Base-by-base conservation (phyloP, 2,888 invertebrate species). In the Adelphocoris suturalis region DNA sequence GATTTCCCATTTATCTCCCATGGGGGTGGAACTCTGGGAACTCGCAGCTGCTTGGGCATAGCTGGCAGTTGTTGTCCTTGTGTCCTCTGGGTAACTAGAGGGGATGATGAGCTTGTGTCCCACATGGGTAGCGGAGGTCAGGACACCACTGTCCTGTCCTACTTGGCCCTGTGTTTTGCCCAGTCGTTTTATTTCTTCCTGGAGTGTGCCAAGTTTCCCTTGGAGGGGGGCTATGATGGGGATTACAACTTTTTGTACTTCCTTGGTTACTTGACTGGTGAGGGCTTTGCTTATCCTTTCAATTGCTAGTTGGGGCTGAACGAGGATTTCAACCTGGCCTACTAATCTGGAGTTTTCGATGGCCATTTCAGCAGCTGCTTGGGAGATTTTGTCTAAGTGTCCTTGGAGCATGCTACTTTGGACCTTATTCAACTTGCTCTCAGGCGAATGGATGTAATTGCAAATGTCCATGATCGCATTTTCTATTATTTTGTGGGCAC, bases 381-480 rank as follows among this genome's bases (percentile, higher is more conserved):
- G 5, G 28, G n/a, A 12, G 16, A 23, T n/a, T 7, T 1, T 13
- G 13, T 78, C 78, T 5, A 78, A 7, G 37, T 78, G 14, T 1
- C n/a, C 16, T 2, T 78, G 78, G 4, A 78, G 2, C 3, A 28
- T 3, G 2, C 11, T n/a, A 4, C 37, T 37, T n/a, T 78, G 78
- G 7, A 3, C 4, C n/a, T 78, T 78, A n/a, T 78, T 78, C 28
- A 78, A n/a, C 13, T 78, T 78, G 46, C 78, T 78, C 37, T 78
- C 78, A 1, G 78, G 37, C 5, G 78, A 78, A n/a, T 28, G 28
- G 37, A 2, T 5, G n/a, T 78, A 78, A 16, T 19, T 61, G 19
- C 19, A 5, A 4, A 61, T 16, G 61, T 11, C 61, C 19, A 19
- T 16, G 4, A 16, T 16, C 4, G 57, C 57, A 4, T 57, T 16